These are phyloP conservation scores for Gorsachius goisagi DNA, from an alignment of 2,113 vertebrate species.

Conservation along the genomic window DNA sequence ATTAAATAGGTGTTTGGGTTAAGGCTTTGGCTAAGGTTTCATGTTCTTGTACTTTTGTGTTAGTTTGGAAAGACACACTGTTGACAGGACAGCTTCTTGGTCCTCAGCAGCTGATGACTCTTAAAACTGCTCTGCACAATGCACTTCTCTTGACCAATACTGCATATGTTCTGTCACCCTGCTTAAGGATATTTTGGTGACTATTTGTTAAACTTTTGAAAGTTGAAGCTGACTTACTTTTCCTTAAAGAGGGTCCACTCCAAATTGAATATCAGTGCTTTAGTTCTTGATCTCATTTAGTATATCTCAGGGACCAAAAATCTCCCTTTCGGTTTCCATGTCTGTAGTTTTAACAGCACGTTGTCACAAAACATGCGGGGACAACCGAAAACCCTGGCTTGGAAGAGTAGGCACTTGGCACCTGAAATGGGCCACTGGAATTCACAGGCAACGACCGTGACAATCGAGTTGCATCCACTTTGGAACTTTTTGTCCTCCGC, in stretches of 20 bases:
- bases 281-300: neutral
- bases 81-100: neutral
- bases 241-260: slow-evolving; percentile 4
- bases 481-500: neutral
- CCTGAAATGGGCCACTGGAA: neutral
- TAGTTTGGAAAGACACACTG: neutral
- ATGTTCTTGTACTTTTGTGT: neutral
- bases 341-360: neutral
- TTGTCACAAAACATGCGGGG: neutral
- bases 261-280: neutral
- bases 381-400: neutral
- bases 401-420: neutral
- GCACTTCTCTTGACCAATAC: neutral
- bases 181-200: neutral
- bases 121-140: neutral
- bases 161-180: neutral
- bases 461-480: neutral
- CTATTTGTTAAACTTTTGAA: neutral
- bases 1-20: neutral
- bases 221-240: neutral
- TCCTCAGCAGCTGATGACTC: neutral
- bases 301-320: slow-evolving; percentile 40
- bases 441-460: neutral
- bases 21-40: neutral
- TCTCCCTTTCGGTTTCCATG: neutral